phyloP scores from a whole-genome alignment of 1,140 invertebrate species.

The Bombus polaris region DNA sequence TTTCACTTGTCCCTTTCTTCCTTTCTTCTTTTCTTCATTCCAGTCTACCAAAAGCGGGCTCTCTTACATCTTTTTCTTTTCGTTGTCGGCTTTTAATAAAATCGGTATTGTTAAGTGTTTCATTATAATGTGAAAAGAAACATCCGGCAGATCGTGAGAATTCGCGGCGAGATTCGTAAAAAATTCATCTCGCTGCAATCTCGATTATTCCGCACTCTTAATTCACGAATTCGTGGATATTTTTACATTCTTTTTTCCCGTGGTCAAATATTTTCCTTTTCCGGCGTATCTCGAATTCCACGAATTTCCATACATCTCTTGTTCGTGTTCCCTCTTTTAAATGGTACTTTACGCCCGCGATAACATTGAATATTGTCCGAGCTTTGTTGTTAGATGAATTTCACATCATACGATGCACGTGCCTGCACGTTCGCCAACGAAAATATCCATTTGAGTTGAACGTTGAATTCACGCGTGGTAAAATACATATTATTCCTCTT shows the following conservation, averaged over 20 bases:
- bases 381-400: no score
- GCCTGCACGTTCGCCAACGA: no score
- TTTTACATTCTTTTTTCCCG: neutral
- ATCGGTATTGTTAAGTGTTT: slow-evolving; percentile 70
- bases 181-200: neutral
- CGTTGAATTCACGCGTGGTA: no score
- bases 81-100: slow-evolving; percentile 64
- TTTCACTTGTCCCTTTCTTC: slow-evolving; percentile 36
- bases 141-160: neutral
- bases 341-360: no score
- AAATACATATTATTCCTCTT: no score
- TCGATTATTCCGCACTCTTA: neutral
- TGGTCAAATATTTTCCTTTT: neutral
- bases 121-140: slow-evolving; percentile 51
- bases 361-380: no score
- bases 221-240: neutral
- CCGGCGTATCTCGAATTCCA: neutral
- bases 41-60: slow-evolving; percentile 32
- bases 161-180: neutral
- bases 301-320: neutral
- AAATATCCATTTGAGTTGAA: no score
- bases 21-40: slow-evolving; percentile 32
- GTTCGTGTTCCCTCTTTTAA: neutral
- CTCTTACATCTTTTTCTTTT: neutral
- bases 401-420: no score